Conservation (phyloP, 2,113 vertebrate genomes). For the Percina caprodes region DNA sequence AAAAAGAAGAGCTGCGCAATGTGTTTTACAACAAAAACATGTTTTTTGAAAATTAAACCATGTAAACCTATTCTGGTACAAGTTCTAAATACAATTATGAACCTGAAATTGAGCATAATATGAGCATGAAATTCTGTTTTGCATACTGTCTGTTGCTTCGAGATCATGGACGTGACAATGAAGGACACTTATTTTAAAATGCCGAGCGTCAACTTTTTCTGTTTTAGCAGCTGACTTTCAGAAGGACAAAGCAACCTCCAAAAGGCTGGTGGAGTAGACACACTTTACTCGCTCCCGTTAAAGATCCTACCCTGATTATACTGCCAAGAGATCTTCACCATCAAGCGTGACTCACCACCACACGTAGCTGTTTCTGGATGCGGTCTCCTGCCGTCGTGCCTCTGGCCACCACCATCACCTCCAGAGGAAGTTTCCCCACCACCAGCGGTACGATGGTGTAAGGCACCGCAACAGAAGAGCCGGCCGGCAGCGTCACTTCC, state of each 20-base stretch:
- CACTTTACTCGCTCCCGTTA: background rate
- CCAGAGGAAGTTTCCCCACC: slow-evolving; percentile 78
- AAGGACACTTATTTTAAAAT: background rate
- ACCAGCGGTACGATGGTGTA: slow-evolving; percentile 83
- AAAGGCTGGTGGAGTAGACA: background rate
- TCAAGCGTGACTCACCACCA: slow-evolving; percentile 76
- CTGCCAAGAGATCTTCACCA: background rate
- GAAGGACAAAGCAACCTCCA: background rate
- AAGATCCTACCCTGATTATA: background rate
- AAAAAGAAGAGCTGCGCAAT: no score
- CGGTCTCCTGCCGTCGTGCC: slow-evolving; percentile 70
- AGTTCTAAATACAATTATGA: no score
- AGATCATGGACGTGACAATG: no score
- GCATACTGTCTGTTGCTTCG: no score
- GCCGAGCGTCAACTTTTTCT: background rate
- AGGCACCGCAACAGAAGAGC: slow-evolving; percentile 75
- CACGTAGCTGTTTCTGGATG: slow-evolving; percentile 79
- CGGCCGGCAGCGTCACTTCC: slow-evolving; percentile 59
- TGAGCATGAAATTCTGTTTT: no score
- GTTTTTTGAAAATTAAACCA: no score
- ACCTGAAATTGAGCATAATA: no score
- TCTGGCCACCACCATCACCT: slow-evolving; percentile 75
- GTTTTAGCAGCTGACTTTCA: background rate
- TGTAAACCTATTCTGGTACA: no score
- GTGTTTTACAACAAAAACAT: no score